phyloP scores from a whole-genome alignment of 2,113 vertebrate species.

The Callionymus lyra region DNA sequence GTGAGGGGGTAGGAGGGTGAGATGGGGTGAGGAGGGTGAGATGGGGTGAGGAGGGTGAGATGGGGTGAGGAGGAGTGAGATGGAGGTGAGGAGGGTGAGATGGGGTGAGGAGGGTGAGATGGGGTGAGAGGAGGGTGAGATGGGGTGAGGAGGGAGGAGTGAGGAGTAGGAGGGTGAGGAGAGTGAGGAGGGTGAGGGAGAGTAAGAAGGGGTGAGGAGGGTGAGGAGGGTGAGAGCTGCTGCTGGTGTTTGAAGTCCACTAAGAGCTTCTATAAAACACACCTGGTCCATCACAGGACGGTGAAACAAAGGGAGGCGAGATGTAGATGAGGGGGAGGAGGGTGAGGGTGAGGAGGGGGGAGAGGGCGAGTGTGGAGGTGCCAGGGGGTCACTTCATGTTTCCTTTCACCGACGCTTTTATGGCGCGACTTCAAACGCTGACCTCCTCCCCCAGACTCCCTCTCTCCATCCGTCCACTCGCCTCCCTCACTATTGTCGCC shows the following conservation, averaged over 20 bases:
- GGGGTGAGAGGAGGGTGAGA: too few species aligned
- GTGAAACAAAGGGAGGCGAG: constrained; percentile 45
- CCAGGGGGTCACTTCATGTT: constrained; percentile 61
- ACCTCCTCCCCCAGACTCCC: constrained; percentile 36
- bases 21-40: too few species aligned
- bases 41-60: too few species aligned
- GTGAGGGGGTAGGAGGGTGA: too few species aligned
- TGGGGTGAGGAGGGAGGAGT: constrained; percentile 13
- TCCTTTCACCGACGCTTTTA: constrained; percentile 74
- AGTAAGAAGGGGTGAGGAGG: constrained; percentile 42
- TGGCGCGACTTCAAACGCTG: constrained; percentile 73
- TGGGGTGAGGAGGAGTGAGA: too few species aligned
- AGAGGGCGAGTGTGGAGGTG: constrained; percentile 18
- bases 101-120: too few species aligned
- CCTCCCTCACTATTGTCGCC: constrained; percentile 48
- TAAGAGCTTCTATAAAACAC: constrained; percentile 73
- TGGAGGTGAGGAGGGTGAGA: too few species aligned
- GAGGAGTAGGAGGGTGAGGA: constrained; percentile 23
- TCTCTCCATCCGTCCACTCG: constrained; percentile 40
- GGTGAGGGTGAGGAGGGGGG: constrained; percentile 27
- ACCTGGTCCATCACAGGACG: constrained; percentile 65
- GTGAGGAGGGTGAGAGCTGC: constrained; percentile 29
- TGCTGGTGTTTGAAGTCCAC: constrained; percentile 64
- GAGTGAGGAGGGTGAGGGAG: constrained; percentile 27
- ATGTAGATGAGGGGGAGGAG: constrained; percentile 24